Evolutionary conservation across 2,888 invertebrate genomes (phyloP).

Genomic region (Miltochrista miniata): DNA sequence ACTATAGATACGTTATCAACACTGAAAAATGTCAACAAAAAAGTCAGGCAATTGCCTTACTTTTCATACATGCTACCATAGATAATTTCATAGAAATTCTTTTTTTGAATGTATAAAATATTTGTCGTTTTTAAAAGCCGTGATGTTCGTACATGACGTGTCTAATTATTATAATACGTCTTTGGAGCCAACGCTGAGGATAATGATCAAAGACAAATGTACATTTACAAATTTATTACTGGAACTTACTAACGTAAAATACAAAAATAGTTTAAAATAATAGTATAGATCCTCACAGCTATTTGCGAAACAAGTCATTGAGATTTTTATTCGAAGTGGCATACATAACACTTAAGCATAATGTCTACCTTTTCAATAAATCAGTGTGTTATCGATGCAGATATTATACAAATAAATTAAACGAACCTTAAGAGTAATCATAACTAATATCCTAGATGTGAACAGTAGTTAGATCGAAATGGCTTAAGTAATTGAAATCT

Average conservation of each 20-base stretch:
- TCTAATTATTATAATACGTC: too few species aligned
- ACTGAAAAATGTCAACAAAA: too few species aligned
- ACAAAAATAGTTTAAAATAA: constrained; percentile 76
- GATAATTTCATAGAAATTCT: too few species aligned
- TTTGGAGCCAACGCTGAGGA: not conserved
- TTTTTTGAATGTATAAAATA: too few species aligned
- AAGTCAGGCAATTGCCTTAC: too few species aligned
- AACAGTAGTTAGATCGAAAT: constrained; percentile 50
- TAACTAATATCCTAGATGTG: constrained; percentile 41
- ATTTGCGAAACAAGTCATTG: constrained; percentile 39
- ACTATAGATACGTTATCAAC: too few species aligned
- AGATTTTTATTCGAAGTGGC: constrained; percentile 37
- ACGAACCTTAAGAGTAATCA: constrained; percentile 40
- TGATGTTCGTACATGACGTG: too few species aligned
- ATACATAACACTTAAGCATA: constrained; percentile 22
- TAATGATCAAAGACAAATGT: not conserved
- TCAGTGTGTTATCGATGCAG: constrained; percentile 41
- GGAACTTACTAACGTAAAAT: constrained; percentile 68
- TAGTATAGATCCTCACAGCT: constrained; percentile 58
- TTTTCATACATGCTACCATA: too few species aligned
- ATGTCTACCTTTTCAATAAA: constrained; percentile 20
- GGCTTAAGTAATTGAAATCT: constrained; percentile 44
- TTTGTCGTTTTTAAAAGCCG: too few species aligned
- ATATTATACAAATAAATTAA: constrained; percentile 48
- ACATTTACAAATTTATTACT: constrained; percentile 62